Conservation (phyloP, 1,140 invertebrate genomes). For the Brachionus plicatilis region DNA sequence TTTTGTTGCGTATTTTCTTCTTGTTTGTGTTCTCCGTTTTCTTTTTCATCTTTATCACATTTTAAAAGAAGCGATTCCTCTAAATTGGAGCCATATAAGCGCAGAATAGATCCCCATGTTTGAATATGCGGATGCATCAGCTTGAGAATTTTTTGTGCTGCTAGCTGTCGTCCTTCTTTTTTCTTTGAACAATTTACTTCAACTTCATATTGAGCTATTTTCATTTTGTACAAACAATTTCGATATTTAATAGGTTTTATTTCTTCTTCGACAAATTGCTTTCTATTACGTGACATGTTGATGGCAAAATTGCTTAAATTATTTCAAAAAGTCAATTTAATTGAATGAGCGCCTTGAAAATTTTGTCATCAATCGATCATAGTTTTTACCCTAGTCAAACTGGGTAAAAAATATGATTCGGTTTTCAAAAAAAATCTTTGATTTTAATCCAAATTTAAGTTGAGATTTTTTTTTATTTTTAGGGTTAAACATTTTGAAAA, state of each 20-base stretch:
- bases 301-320: constrained; percentile 42
- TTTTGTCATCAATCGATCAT: no score
- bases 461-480: no score
- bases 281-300: constrained; percentile 56
- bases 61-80: neutral
- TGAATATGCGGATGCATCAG: constrained; percentile 81
- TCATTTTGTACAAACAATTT: constrained; percentile 88
- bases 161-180: constrained; percentile 90
- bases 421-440: no score
- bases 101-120: constrained; percentile 86
- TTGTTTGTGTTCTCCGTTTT: constrained; percentile 76
- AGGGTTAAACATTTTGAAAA: no score
- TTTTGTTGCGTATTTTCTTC: constrained; percentile 70
- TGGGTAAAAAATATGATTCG: no score
- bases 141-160: constrained; percentile 87
- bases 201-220: constrained; percentile 77
- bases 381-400: no score
- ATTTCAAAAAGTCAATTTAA: neutral
- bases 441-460: no score
- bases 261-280: constrained; percentile 78
- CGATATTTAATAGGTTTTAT: constrained; percentile 82
- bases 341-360: no score
- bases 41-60: constrained; percentile 69
- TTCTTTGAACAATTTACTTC: constrained; percentile 77
- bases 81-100: constrained; percentile 77